Evolutionary conservation across 2,797 vertebrate species (phyloP), one percentile per base, ranked within the genome.

Genomic region (Glyptemys insculpta): DNA sequence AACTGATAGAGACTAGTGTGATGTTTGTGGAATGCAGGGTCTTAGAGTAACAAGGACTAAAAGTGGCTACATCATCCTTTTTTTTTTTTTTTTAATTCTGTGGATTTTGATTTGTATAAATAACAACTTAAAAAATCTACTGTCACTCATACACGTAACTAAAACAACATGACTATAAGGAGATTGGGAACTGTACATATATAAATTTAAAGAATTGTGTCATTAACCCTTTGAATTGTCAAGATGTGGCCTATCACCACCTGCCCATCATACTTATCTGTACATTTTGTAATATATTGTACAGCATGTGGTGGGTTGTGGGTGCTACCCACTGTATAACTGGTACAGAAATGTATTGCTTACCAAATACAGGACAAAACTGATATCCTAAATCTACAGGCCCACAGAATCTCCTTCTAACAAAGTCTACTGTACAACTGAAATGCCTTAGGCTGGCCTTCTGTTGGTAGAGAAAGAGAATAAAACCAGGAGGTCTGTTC

Each of bases 1-100:
- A 3, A 83, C 65, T 85, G 6, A 80, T 0, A 0, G 80, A 87
- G 78, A 78, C 7, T 0, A 0, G 27, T 19, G 5, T 90, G 91
- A 95, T 54, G 81, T 5, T 53, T 62, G 44, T 57, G 76, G 56
- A 49, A 34, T 85, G 89, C 56, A 1, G 1, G 53, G 37, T 87
- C 79, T 86, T 57, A 59, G 29, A 83, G 29, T 23, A 62, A 44
- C 41, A 62, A 88, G 41, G 54, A 29, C 25, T 86, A 83, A 87
- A 37, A 34, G 34, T 27, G 62, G 65, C n/a, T 23, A 41, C 10
- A 72, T 85, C 41, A 54, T 87, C 83, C 65, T 92, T 86, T 41
- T 82, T 89, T 89, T 41, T 84, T 92, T 72, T 53, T 41, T 41
- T 41, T 41, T 57, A 74, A 44, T 23, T 90, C 86, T 90, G 87